phyloP scores from a whole-genome alignment of 2,797 vertebrate genomes.

The Hippocampus kuda region DNA sequence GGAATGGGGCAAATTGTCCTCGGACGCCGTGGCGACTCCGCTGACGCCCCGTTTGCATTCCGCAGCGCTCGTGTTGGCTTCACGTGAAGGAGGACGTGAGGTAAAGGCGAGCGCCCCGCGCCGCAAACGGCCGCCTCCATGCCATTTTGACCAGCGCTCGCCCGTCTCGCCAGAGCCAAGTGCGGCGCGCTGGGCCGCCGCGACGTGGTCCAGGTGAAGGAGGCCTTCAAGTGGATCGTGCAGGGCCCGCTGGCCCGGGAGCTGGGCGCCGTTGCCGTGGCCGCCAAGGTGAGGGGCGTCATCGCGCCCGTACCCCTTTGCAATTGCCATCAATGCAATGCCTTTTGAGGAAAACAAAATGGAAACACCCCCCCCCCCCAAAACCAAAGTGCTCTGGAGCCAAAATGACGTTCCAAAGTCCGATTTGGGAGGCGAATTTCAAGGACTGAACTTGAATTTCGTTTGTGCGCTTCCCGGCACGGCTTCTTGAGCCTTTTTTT shows the following conservation, averaged over 20 bases:
- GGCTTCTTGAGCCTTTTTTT: no score
- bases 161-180: slow-evolving; percentile 54
- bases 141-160: neutral
- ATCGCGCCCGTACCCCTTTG: no score
- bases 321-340: no score
- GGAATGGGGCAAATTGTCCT: no score
- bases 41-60: neutral
- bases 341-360: no score
- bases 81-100: slow-evolving; percentile 65
- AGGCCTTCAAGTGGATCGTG: slow-evolving; percentile 87
- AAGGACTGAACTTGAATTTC: no score
- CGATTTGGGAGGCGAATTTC: no score
- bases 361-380: no score
- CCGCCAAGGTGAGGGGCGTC: slow-evolving; percentile 70
- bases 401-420: no score
- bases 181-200: slow-evolving; percentile 70
- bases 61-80: slow-evolving; percentile 68
- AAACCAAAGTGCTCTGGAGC: no score
- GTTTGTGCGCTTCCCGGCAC: no score
- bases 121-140: neutral
- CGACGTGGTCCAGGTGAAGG: slow-evolving; percentile 84
- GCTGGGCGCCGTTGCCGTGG: slow-evolving; percentile 72
- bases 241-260: slow-evolving; percentile 70
- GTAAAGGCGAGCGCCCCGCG: slow-evolving; percentile 24
- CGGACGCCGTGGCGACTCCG: no score